Conservation (phyloP, 1,140 invertebrate species). For the Brachionus koreanus region DNA sequence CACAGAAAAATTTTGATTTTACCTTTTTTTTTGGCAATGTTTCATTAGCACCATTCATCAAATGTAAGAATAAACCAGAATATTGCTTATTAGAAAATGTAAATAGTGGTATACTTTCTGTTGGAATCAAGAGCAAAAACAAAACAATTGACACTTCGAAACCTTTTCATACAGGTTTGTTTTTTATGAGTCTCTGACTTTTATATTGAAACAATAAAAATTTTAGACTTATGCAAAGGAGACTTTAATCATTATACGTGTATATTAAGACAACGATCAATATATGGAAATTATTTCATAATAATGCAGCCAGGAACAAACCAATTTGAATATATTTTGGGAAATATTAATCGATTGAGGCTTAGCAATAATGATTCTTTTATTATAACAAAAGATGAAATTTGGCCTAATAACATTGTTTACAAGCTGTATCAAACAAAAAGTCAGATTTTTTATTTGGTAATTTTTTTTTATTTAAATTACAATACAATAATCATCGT, state of each 20-base stretch:
- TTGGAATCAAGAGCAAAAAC: constrained; percentile 22
- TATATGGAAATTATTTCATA: background rate
- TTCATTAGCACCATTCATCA: background rate
- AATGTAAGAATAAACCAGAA: background rate
- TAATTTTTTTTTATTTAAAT: background rate
- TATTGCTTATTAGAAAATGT: background rate
- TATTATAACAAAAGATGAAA: constrained; percentile 2
- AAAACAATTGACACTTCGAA: background rate
- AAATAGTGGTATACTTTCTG: background rate
- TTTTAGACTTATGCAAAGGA: background rate
- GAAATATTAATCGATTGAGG: background rate
- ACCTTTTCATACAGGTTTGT: background rate
- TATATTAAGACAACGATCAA: background rate
- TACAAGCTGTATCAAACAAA: background rate
- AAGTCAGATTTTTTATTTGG: constrained; percentile 8
- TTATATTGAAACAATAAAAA: background rate
- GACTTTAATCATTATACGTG: constrained; percentile 14
- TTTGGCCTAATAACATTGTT: constrained; percentile 13
- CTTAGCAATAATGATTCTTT: background rate
- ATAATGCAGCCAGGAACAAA: background rate
- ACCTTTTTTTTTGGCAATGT: constrained; percentile 8
- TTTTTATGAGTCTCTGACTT: background rate
- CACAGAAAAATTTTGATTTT: background rate
- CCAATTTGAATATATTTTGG: background rate
- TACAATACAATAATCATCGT: too few species aligned